These are phyloP conservation scores for Ardeotis arabs DNA, from an alignment of 2,113 vertebrate genomes.

Conservation along the genomic window DNA sequence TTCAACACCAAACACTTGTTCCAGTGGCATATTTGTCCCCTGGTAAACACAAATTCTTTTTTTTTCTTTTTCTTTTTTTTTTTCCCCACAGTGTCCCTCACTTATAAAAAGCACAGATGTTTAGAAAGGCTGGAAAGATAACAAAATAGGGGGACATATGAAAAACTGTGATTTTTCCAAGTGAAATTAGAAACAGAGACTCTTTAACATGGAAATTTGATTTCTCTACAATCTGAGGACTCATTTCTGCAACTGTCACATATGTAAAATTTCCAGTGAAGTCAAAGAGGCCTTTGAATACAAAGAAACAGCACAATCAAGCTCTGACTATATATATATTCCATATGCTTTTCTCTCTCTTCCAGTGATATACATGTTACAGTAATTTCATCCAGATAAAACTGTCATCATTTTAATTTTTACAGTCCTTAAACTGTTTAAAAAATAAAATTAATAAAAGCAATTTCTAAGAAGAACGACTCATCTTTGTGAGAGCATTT, in stretches of 20 bases:
- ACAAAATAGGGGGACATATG: background rate
- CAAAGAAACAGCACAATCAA: conserved; percentile 48
- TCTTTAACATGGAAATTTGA: conserved; percentile 57
- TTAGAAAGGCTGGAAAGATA: conserved; percentile 45
- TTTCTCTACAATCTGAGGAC: conserved; percentile 43
- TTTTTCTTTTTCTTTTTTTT: background rate
- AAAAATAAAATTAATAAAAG: conserved; percentile 32
- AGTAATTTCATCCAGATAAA: conserved; percentile 46
- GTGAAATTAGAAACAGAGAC: conserved; percentile 44
- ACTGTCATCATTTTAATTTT: conserved; percentile 16
- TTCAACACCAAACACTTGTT: background rate
- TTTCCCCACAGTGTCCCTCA: background rate
- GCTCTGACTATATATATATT: conserved; percentile 49
- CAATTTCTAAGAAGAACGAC: background rate
- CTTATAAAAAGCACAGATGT: background rate
- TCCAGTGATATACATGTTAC: background rate
- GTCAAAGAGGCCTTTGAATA: conserved; percentile 49
- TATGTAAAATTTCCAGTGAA: conserved; percentile 52
- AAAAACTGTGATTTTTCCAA: conserved; percentile 39
- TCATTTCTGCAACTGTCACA: conserved; percentile 46
- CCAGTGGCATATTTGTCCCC: conserved; percentile 11
- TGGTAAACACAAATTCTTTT: background rate
- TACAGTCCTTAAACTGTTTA: background rate
- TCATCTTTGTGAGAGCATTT: background rate
- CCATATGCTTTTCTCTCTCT: conserved; percentile 32